These are phyloP conservation scores for Saccopteryx leptura DNA, from an alignment of 2,113 vertebrate genomes.

Conservation along the genomic window DNA sequence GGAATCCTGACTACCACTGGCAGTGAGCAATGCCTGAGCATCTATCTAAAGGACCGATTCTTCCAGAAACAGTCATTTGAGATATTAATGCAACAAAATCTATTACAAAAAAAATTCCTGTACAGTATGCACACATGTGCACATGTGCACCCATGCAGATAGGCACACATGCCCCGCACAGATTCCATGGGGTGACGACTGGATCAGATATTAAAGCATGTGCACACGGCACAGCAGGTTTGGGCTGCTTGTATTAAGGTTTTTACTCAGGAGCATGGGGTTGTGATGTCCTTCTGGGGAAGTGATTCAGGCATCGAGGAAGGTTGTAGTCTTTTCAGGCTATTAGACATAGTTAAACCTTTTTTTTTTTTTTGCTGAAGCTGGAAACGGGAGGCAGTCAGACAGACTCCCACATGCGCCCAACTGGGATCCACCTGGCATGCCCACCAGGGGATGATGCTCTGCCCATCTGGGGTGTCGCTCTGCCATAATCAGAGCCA, in stretches of 20 bases:
- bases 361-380: no score
- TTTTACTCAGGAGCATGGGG: background rate
- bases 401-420: no score
- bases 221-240: background rate
- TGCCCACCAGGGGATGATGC: no score
- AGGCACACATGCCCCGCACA: rapidly evolving
- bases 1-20: background rate
- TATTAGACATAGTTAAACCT: background rate
- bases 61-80: conserved; percentile 25
- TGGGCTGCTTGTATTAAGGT: background rate
- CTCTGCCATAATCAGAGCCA: no score
- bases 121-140: no score
- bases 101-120: background rate
- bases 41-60: background rate
- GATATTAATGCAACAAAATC: background rate
- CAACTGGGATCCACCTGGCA: no score
- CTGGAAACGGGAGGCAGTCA: no score
- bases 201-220: background rate
- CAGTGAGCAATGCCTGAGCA: background rate
- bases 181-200: background rate
- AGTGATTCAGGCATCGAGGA: background rate
- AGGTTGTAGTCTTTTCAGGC: background rate
- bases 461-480: no score
- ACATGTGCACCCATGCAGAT: background rate
- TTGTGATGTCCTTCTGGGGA: background rate